Percentiles rank a stretch among this genome's conserved stretches.
Conservation (phyloP, 2,888 invertebrate genomes). For the Pammene aurita region DNA sequence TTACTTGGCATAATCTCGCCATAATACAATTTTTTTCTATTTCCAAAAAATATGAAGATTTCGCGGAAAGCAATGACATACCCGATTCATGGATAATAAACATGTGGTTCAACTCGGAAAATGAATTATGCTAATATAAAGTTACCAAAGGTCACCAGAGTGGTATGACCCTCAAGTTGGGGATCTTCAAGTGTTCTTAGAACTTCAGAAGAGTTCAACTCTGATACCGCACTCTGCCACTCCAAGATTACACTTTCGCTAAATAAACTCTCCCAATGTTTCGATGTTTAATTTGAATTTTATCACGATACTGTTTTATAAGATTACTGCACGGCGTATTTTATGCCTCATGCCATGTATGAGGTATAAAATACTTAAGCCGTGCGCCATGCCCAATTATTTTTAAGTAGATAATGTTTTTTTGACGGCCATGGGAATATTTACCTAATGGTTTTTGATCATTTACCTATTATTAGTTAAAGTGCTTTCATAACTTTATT, state of each 20-base stretch:
- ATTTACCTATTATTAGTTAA: not conserved
- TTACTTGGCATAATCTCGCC: too few relatives aligned
- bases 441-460: not conserved
- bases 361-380: too few relatives aligned
- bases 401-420: not conserved
- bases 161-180: slow-evolving; percentile 55
- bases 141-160: slow-evolving; percentile 38
- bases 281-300: not conserved
- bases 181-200: slow-evolving; percentile 51
- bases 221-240: slow-evolving; percentile 29
- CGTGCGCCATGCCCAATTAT: too few relatives aligned
- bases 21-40: too few relatives aligned
- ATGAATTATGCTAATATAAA: slow-evolving; percentile 48
- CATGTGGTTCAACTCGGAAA: slow-evolving; percentile 26
- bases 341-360: not conserved
- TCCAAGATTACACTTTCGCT: slow-evolving; percentile 1
- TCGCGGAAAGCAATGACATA: too few relatives aligned
- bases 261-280: slow-evolving; percentile 6
- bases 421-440: not conserved
- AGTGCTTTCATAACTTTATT: not conserved
- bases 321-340: not conserved
- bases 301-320: not conserved
- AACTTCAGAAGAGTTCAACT: slow-evolving; percentile 49
- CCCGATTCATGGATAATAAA: too few relatives aligned
- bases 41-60: too few relatives aligned